These are phyloP conservation scores for Hyla sarda DNA, from an alignment of 2,113 vertebrate species.

Conservation along the genomic window DNA sequence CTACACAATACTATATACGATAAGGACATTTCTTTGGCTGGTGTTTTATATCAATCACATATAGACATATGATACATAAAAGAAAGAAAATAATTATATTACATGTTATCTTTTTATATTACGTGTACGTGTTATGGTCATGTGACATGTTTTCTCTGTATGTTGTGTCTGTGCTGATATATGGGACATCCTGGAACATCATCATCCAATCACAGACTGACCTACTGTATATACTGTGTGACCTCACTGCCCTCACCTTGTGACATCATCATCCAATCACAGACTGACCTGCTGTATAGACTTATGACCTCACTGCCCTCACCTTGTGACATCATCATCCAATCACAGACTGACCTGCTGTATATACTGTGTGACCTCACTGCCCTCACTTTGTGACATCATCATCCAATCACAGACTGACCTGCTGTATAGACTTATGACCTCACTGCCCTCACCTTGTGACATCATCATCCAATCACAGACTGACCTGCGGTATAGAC, in stretches of 20 bases:
- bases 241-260: no score
- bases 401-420: background rate
- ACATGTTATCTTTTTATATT: background rate
- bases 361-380: background rate
- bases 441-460: background rate
- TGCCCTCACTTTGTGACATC: background rate
- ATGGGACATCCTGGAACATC: background rate
- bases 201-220: no score
- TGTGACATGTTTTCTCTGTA: background rate
- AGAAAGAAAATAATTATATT: background rate
- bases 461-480: background rate
- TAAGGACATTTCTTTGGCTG: conserved; percentile 25
- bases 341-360: background rate
- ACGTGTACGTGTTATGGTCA: background rate
- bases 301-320: background rate
- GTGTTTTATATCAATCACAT: background rate
- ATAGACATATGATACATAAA: background rate
- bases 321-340: background rate
- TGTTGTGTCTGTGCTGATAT: background rate
- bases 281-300: no score
- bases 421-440: background rate
- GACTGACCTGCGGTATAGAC: no score
- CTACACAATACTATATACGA: no score
- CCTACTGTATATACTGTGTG: no score
- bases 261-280: no score